A percentile compares a stretch with the other conserved stretches of the same genome.
Evolutionary conservation across 2,888 invertebrate genomes (phyloP).

Genomic region (Diplolepis rosae): DNA sequence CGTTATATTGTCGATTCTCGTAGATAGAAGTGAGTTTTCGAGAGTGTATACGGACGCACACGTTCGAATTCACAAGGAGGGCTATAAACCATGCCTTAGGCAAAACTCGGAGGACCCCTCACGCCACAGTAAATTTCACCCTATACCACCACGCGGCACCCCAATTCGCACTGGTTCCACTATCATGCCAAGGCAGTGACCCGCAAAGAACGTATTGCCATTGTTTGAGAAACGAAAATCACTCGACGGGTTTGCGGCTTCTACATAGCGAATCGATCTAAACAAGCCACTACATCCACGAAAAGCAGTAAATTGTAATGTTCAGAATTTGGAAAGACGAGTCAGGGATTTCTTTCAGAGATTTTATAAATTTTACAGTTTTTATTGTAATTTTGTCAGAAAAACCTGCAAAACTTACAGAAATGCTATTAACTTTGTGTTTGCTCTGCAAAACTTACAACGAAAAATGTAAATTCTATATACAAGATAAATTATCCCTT

Average conservation of each 20-base stretch:
- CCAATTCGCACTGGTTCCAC: slow-evolving; percentile 40
- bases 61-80: slow-evolving; percentile 73
- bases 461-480: slow-evolving; percentile 3
- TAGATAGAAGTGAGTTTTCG: slow-evolving; percentile 26
- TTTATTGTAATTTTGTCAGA: no score
- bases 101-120: slow-evolving; percentile 64
- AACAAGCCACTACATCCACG: slow-evolving; percentile 14
- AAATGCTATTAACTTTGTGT: not conserved
- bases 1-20: slow-evolving; percentile 2
- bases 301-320: no score
- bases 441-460: not conserved
- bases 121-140: slow-evolving; percentile 65
- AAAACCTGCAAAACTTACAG: not conserved
- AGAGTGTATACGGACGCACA: slow-evolving; percentile 66
- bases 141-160: slow-evolving; percentile 45
- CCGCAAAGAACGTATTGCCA: slow-evolving; percentile 69
- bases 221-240: slow-evolving; percentile 59
- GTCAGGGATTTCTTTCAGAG: no score
- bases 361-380: no score
- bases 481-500: no score
- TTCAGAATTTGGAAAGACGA: no score
- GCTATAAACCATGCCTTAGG: slow-evolving; percentile 73
- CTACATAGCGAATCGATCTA: slow-evolving; percentile 12
- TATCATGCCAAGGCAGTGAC: slow-evolving; percentile 66
- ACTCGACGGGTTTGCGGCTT: slow-evolving; percentile 21